Evolutionary conservation across 2,888 invertebrate species (phyloP).

Genomic region (Harpagoxenus sublaevis): DNA sequence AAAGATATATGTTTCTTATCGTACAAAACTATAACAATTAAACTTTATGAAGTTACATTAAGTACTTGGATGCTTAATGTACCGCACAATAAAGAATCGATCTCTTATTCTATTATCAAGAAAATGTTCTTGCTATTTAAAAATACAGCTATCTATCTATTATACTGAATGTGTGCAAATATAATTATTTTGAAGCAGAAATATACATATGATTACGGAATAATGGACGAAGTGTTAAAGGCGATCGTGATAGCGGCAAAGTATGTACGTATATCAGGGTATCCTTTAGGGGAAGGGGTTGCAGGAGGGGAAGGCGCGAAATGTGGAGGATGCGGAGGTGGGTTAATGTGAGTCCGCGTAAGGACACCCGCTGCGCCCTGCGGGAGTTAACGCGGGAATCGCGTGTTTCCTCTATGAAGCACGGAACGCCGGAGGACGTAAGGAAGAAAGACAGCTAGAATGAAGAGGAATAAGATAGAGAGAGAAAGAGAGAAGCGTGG

Average conservation of each 20-base stretch:
- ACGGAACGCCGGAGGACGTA: slow-evolving; percentile 63
- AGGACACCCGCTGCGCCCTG: slow-evolving; percentile 84
- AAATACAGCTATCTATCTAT: neutral
- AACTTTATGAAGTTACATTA: slow-evolving; percentile 5
- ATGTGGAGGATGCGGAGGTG: slow-evolving; percentile 70
- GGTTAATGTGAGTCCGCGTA: slow-evolving; percentile 83
- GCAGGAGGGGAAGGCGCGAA: slow-evolving; percentile 45
- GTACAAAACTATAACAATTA: neutral
- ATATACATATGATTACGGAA: neutral
- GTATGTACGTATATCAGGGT: slow-evolving; percentile 70
- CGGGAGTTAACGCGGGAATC: slow-evolving; percentile 85
- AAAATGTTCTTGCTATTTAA: neutral
- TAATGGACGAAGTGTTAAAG: slow-evolving; percentile 63
- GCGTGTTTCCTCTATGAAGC: slow-evolving; percentile 80
- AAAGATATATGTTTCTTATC: slow-evolving; percentile 14
- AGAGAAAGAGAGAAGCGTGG: neutral
- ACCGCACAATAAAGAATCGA: slow-evolving; percentile 9
- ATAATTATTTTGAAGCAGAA: neutral
- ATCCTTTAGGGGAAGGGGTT: slow-evolving; percentile 53
- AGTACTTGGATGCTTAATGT: slow-evolving; percentile 3
- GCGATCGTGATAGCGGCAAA: slow-evolving; percentile 75
- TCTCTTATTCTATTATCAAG: neutral
- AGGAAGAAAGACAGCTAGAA: slow-evolving; percentile 48
- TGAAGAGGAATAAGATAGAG: slow-evolving; percentile 8
- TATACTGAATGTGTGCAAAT: neutral